phyloP scores from a whole-genome alignment of 2,797 vertebrate genomes.

The Phataginus tricuspis region DNA sequence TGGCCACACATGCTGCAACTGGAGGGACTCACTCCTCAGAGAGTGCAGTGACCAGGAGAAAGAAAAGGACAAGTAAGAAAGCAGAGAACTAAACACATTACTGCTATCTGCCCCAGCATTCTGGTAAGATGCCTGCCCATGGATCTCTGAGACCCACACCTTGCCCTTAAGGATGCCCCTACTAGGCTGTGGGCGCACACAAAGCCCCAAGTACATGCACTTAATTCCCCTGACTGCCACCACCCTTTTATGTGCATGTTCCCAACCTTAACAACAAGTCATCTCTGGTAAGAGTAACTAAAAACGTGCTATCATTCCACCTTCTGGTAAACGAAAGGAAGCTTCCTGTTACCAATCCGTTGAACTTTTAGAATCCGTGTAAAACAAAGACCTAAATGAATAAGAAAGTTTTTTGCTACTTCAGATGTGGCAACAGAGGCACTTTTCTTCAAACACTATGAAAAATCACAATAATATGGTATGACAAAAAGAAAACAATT shows the following conservation, averaged over 20 bases:
- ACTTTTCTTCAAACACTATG: neutral
- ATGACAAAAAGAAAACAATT: neutral
- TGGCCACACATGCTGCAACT: neutral
- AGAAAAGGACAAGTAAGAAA: neutral
- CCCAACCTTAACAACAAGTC: neutral
- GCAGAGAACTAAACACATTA: neutral
- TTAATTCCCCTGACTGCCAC: neutral
- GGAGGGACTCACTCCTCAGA: neutral
- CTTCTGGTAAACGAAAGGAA: neutral
- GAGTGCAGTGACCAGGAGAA: neutral
- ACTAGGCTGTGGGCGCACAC: neutral
- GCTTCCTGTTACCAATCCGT: neutral
- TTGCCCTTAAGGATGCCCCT: neutral
- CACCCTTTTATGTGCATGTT: neutral
- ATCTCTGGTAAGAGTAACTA: neutral
- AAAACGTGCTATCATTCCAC: neutral
- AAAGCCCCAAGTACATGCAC: neutral
- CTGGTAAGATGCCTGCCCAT: neutral
- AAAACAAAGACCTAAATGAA: neutral
- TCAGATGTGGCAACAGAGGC: neutral
- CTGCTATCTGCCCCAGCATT: neutral
- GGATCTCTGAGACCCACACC: neutral
- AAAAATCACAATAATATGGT: neutral
- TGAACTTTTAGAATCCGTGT: neutral
- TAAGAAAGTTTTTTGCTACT: neutral